Conservation (phyloP, 2,797 vertebrate genomes). For the Pachyuromys duprasi region DNA sequence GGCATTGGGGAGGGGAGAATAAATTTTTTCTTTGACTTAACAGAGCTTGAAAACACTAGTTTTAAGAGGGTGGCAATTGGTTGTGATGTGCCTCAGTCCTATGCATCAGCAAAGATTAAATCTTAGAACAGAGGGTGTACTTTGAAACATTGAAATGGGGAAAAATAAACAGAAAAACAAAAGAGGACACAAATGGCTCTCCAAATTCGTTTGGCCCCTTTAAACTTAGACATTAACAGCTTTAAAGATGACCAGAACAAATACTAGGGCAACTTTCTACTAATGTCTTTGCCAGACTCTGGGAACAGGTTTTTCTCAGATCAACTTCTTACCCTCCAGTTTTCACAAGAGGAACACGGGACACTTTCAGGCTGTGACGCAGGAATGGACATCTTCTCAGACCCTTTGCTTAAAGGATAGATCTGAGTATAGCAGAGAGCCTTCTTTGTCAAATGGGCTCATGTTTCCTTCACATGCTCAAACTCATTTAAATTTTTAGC, state of each 20-base stretch:
- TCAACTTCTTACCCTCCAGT: not conserved
- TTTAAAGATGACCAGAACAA: constrained; percentile 4
- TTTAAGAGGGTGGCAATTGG: constrained; percentile 72
- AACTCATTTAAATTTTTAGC: constrained; percentile 28
- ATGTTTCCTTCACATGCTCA: not conserved
- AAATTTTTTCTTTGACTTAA: constrained; percentile 79
- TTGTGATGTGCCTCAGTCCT: constrained; percentile 58
- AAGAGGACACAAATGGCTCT: not conserved
- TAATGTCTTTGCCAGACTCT: not conserved
- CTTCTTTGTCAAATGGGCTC: not conserved
- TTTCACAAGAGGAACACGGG: not conserved
- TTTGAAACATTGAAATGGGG: constrained; percentile 33
- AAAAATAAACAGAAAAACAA: not conserved
- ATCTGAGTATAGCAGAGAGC: not conserved
- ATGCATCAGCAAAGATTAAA: constrained; percentile 69
- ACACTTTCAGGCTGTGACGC: not conserved
- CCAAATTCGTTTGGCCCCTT: constrained; percentile 11
- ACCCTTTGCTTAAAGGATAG: not conserved
- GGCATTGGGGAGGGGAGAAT: constrained; percentile 63
- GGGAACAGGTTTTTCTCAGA: constrained; percentile 37
- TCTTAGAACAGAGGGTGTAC: constrained; percentile 28
- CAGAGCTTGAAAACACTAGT: constrained; percentile 57
- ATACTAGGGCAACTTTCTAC: not conserved
- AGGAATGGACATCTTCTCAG: not conserved
- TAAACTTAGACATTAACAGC: constrained; percentile 35